Base-by-base conservation (phyloP, 2,888 invertebrate genomes). In the Azorinus chamasolen region DNA sequence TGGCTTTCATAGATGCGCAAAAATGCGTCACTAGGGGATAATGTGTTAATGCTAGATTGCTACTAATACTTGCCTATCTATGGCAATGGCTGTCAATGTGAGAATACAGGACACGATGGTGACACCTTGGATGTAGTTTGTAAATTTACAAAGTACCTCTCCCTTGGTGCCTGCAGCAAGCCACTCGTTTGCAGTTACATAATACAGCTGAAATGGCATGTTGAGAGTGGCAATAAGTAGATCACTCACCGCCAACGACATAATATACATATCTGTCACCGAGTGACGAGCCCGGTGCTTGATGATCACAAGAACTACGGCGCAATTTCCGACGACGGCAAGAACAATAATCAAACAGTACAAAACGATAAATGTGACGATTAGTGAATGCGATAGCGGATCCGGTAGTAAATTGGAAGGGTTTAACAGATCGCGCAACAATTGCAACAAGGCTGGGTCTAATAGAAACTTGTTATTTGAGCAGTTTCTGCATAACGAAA, bases 221-320 rank as follows among this genome's bases (percentile, higher is more conserved):
- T 87, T 88, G 22, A 88, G 53, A 3, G 77, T 71, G n/a, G 88
- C 86, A 16, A 89, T 83, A 39, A 89, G 61, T n/a, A 88, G 48
- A 64, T 90, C 89, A 32, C 88, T 88, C 53, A 86, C 80, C 1
- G 89, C 89, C 41, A 90, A 70, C 0, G 89, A 90, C 37, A 89
- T 46, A 10, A 89, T 87, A 72, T 88, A 89, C 59, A 86, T 59
- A 64, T 90, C 86, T 0, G 89, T 90, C 25, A 87, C 87, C 4
- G 87, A 82, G 48, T 83, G 73, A 48, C 81, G 64, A 48, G 74
- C 72, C 58, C 74, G 74, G 24, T 74, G 72, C 18, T 69, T 59
- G 14, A 70, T 73, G 41, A 89, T 84, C 6, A 89, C 84, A 14
- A 78, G 54, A 24, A 89, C 75, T 2, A 90, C 89, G 32, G 85